These are phyloP conservation scores for Exephanes ischioxanthus DNA, from an alignment of 2,888 invertebrate species.

Conservation along the genomic window DNA sequence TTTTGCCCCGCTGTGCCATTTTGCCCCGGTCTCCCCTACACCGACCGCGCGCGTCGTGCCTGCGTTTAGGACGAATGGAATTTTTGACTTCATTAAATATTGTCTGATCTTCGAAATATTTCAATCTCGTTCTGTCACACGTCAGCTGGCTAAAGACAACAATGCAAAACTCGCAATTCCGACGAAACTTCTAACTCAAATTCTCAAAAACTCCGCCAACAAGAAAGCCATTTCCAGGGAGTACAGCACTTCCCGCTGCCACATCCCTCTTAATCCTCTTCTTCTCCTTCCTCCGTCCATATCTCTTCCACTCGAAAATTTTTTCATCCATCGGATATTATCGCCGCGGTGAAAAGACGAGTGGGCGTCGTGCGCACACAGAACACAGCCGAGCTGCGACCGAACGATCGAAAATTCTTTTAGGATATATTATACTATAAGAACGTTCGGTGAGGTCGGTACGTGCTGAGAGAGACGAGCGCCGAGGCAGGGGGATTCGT, in stretches of 20 bases:
- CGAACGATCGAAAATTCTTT: conserved; percentile 49
- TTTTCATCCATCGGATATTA: conserved; percentile 53
- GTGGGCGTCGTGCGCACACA: conserved; percentile 55
- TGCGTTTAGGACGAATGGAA: no score
- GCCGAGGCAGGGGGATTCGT: neutral
- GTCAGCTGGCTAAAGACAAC: no score
- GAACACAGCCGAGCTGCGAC: conserved; percentile 2
- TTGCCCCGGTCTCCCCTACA: no score
- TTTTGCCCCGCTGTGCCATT: no score
- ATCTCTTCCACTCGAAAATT: conserved; percentile 43
- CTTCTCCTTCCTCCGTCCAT: conserved; percentile 21
- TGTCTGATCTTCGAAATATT: no score
- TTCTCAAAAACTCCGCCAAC: neutral
- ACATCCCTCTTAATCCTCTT: conserved; percentile 40
- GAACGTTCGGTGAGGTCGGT: conserved; percentile 21
- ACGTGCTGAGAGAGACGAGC: conserved; percentile 4
- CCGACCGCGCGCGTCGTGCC: no score
- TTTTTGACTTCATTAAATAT: no score
- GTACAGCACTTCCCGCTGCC: conserved; percentile 22
- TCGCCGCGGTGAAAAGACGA: conserved; percentile 52
- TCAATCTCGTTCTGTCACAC: no score
- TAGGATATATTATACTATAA: conserved; percentile 20
- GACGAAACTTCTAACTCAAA: no score
- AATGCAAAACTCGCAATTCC: no score
- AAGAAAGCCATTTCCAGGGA: conserved; percentile 26